These are phyloP conservation scores for Rhyacichthys aspro DNA, from an alignment of 2,797 vertebrate species.

Conservation along the genomic window DNA sequence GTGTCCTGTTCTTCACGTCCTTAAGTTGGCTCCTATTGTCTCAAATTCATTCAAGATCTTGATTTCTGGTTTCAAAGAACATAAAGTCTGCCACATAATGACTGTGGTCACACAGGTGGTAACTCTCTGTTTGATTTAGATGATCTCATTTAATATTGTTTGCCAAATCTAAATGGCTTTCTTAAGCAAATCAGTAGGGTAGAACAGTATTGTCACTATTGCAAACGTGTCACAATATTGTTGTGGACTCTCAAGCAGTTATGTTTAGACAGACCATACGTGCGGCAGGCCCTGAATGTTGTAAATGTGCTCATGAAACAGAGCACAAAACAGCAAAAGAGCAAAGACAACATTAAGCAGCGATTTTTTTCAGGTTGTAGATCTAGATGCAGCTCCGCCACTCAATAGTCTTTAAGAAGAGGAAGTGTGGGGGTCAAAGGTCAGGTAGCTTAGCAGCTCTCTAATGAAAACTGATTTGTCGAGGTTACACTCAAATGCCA, in stretches of 20 bases:
- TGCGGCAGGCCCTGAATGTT: no score
- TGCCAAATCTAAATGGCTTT: no score
- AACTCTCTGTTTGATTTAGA: no score
- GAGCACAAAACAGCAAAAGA: no score
- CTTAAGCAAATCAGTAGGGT: no score
- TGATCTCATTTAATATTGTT: no score
- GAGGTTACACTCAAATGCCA: conserved; percentile 47
- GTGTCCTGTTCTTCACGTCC: conserved; percentile 23
- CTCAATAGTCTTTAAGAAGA: conserved; percentile 38
- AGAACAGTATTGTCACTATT: no score
- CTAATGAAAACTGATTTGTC: conserved; percentile 68
- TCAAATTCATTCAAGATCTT: conserved; percentile 1
- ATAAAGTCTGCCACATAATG: not conserved
- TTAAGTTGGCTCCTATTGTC: not conserved
- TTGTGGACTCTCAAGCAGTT: no score
- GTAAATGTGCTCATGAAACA: no score
- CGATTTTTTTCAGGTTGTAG: conserved; percentile 3
- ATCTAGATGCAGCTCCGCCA: conserved; percentile 37
- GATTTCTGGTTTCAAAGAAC: conserved; percentile 10
- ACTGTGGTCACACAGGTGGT: not conserved
- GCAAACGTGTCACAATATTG: no score
- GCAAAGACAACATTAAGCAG: no score
- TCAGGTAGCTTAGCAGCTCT: conserved; percentile 55
- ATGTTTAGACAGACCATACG: no score
- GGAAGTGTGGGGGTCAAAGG: conserved; percentile 61